Conservation (phyloP, 2,113 vertebrate species). For the Corapipo altera region DNA sequence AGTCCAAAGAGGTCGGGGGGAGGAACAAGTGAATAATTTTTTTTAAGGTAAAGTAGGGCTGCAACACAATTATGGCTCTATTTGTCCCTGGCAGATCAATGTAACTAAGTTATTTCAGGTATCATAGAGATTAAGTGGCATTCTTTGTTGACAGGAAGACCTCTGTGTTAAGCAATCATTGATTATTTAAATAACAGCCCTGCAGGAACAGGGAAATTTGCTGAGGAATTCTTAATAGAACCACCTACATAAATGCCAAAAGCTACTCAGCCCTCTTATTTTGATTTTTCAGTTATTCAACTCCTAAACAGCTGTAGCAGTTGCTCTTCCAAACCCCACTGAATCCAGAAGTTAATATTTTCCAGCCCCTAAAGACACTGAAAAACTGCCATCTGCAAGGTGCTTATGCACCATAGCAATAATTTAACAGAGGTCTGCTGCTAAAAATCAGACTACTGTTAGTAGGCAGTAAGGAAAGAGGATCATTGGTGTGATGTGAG, state of each 20-base stretch:
- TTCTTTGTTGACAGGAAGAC: not conserved
- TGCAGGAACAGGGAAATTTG: not conserved
- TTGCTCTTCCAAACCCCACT: not conserved
- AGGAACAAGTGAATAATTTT: not conserved
- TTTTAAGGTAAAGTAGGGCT: not conserved
- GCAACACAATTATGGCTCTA: not conserved
- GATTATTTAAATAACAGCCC: not conserved
- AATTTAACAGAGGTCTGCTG: not conserved
- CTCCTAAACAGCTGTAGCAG: not conserved
- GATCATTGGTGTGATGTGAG: not conserved
- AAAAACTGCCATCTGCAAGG: not conserved
- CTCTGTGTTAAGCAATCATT: not conserved
- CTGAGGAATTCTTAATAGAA: not conserved
- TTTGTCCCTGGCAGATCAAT: not conserved
- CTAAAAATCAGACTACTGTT: not conserved
- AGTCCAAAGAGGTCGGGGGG: not conserved
- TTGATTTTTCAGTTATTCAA: not conserved
- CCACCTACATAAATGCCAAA: not conserved
- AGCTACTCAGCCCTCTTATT: not conserved
- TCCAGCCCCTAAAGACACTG: not conserved
- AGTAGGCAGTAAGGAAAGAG: not conserved
- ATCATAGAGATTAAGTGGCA: not conserved
- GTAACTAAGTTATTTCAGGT: not conserved
- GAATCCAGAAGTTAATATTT: not conserved
- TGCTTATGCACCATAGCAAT: not conserved